A percentile compares a stretch with the other conserved stretches of the same genome.
These are phyloP conservation scores for Plecturocebus donacophilus DNA, from an alignment of 2,113 vertebrate genomes.

Conservation along the genomic window DNA sequence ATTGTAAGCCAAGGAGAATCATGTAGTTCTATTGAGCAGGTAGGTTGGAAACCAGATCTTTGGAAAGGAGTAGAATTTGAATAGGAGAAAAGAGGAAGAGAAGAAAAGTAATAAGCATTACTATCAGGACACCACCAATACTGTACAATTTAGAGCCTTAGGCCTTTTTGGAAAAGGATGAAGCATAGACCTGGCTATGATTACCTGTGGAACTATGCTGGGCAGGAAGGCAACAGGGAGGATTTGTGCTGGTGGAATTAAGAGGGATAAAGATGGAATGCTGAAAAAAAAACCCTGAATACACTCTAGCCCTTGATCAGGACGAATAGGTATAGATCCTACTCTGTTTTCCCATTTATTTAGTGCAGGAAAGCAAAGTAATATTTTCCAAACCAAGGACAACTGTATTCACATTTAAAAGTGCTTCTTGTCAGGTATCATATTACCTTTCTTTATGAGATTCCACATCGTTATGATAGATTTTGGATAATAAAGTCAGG, in stretches of 20 bases:
- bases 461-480: background rate
- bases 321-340: background rate
- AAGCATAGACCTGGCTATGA: background rate
- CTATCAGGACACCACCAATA: background rate
- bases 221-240: background rate
- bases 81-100: background rate
- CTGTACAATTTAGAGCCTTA: background rate
- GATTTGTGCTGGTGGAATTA: background rate
- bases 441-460: background rate
- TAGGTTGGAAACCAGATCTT: background rate
- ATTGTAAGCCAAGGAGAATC: background rate
- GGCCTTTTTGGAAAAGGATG: background rate
- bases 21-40: background rate
- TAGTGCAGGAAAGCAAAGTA: background rate
- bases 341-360: background rate
- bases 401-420: background rate
- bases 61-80: background rate
- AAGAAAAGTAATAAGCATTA: background rate
- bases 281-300: background rate
- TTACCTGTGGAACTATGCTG: background rate
- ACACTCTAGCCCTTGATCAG: background rate
- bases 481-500: constrained; percentile 1
- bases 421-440: background rate
- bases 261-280: background rate
- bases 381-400: background rate